Evolutionary conservation across 2,113 vertebrate genomes (phyloP), one percentile per base, ranked within the genome.

Genomic region (Lophura nycthemera): DNA sequence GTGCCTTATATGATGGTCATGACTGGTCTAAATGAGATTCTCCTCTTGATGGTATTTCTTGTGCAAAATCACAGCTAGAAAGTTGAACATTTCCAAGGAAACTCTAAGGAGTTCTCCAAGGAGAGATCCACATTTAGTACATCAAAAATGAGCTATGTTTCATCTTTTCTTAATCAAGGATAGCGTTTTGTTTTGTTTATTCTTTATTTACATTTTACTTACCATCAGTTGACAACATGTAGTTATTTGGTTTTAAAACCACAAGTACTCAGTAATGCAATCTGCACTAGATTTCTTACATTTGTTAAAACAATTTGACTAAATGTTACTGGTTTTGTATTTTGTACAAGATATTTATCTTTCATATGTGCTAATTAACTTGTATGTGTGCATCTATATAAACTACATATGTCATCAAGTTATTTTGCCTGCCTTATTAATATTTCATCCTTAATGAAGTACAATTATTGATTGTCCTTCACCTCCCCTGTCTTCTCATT

Each of bases 161-260:
- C 14, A 40, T 50, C 4, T 82, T 85, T 73, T 80, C 25, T 7
- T 77, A 83, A 80, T 1, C 5, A 73, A 78, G 79, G 27, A 12
- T 42, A 63, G 21, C 25, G 8, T 50, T 50, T 71, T 64, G 52
- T 15, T 11, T 6, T 82, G 27, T 81, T 57, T 54, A 16, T 32
- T 32, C 83, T 73, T 84, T 34, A 38, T 78, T 90, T 78, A n/a
- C 5, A 7, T 34, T 78, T 93, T 78, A 4, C 42, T 84, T 78
- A 34, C 17, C n/a, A 10, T 56, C 24, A 43, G 7, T 14, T 76
- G 59, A 59, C 13, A 45, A 5, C 9, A 6, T 52, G 19, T 30
- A 14, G 10, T 10, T 30, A 63, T 70, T 92, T 89, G 38, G n/a
- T 45, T 73, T 60, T 48, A 80, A 22, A 25, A 60, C 69, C 42